These are phyloP conservation scores for Drosophila mimica DNA, from an alignment of 2,888 invertebrate genomes.

Conservation along the genomic window DNA sequence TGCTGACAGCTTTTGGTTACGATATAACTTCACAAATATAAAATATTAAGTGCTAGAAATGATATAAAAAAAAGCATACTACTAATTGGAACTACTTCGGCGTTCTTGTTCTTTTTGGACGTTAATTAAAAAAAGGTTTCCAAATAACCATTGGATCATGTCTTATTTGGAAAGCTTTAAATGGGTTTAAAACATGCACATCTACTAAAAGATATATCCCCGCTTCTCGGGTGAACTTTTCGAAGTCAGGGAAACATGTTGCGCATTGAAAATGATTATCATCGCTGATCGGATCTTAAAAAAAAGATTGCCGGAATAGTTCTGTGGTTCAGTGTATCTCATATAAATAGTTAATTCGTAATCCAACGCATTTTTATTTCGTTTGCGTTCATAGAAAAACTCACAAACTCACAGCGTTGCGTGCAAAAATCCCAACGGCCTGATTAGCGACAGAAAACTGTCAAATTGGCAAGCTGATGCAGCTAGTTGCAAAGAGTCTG, in stretches of 20 bases:
- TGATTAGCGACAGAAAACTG: conserved; percentile 50
- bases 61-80: too few species aligned
- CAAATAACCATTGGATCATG: not conserved
- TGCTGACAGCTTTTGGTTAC: not conserved
- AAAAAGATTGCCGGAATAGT: not conserved
- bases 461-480: conserved; percentile 24
- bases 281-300: not conserved
- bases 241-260: not conserved
- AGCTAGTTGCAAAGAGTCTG: conserved; percentile 9
- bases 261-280: not conserved
- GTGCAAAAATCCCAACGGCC: conserved; percentile 43
- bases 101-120: not conserved
- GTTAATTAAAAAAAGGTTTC: not conserved
- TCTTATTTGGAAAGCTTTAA: not conserved
- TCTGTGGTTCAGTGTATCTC: not conserved
- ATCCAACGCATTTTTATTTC: conserved; percentile 15
- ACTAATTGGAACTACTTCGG: too few species aligned
- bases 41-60: too few species aligned
- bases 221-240: not conserved
- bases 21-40: too few species aligned
- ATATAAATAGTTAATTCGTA: conserved; percentile 11
- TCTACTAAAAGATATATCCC: not conserved
- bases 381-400: conserved; percentile 6
- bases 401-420: conserved; percentile 28
- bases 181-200: not conserved